phyloP scores from a whole-genome alignment of 2,113 vertebrate genomes.

The Dicerorhinus sumatrensis region DNA sequence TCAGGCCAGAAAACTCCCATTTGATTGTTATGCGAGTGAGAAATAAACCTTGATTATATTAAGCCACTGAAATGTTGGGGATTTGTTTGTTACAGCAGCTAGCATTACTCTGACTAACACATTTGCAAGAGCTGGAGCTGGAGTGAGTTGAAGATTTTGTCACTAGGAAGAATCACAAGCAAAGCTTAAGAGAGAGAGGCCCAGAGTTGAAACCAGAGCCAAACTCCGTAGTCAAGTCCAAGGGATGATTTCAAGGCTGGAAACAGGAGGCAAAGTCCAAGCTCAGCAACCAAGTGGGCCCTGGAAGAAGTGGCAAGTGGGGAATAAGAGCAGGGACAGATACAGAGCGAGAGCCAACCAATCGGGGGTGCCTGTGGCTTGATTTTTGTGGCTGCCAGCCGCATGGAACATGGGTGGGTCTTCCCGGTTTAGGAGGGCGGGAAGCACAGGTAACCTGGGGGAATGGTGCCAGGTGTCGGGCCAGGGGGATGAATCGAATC shows the following conservation, averaged over 20 bases:
- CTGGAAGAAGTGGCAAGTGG: neutral
- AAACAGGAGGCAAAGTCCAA: neutral
- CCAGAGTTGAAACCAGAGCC: neutral
- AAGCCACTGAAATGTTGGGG: neutral
- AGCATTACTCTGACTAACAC: neutral
- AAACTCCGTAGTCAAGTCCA: neutral
- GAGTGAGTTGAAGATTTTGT: neutral
- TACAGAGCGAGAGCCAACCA: neutral
- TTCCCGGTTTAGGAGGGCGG: slow-evolving; percentile 26
- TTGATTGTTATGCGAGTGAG: neutral
- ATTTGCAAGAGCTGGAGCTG: neutral
- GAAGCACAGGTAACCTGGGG: slow-evolving; percentile 61
- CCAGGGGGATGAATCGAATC: slow-evolving; percentile 49
- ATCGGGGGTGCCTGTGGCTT: neutral
- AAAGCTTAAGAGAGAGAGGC: neutral
- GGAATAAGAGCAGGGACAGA: neutral
- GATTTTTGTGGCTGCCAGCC: neutral
- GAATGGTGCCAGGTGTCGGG: slow-evolving; percentile 9
- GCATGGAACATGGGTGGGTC: neutral
- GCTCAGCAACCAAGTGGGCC: neutral
- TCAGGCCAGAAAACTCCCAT: neutral
- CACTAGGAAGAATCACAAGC: neutral
- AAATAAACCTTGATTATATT: neutral
- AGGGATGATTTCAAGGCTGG: slow-evolving; percentile 28
- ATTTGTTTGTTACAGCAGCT: neutral